Evolutionary conservation across 2,113 vertebrate species (phyloP), one percentile per base, ranked within the genome.

Genomic region (Chelonoidis abingdonii): DNA sequence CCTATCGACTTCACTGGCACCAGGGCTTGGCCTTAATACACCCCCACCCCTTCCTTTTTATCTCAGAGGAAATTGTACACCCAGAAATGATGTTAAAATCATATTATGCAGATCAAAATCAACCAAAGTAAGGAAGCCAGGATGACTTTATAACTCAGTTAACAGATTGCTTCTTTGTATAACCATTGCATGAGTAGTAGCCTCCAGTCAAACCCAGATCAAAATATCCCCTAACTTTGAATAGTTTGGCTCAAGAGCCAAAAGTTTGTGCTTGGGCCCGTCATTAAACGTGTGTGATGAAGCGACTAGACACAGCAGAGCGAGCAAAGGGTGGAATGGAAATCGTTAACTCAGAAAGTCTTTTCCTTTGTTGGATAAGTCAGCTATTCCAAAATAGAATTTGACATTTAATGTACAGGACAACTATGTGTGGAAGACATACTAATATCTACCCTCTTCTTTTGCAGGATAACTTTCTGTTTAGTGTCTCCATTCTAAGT

Each of bases 401-500:
- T 91, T 94, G 35, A 50, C 75, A 76, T 87, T 54, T 81, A 79
- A 54, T 79, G 12, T 84, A 24, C 50, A 56, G 29, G 10, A 6
- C 52, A 53, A 19, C 7, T 5, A 10, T 0, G 5, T 31, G 75
- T 83, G 86, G 85, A 62, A 50, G 27, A 90, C 24, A 4, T 56
- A 54, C 38, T 97, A 92, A 98, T 85, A 88, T 81, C 88, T 98
- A 89, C 19, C 25, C 47, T 92, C 89, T 95, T 98, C 84, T 95
- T 84, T 97, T 93, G 53, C 96, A 99, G 99, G 99, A 99, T 85
- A 98, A 99, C 96, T 99, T 99, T 97, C 99, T 99, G 90, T 99
- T 99, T 90, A 99, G 99, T 27, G 99, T 99, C 91, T 99, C 99
- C 87, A 98, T 99, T 97, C 96, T 99, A 97, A 99, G 99, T 85